phyloP scores from a whole-genome alignment of 2,888 invertebrate genomes.

The Pandemis cinnamomeana region DNA sequence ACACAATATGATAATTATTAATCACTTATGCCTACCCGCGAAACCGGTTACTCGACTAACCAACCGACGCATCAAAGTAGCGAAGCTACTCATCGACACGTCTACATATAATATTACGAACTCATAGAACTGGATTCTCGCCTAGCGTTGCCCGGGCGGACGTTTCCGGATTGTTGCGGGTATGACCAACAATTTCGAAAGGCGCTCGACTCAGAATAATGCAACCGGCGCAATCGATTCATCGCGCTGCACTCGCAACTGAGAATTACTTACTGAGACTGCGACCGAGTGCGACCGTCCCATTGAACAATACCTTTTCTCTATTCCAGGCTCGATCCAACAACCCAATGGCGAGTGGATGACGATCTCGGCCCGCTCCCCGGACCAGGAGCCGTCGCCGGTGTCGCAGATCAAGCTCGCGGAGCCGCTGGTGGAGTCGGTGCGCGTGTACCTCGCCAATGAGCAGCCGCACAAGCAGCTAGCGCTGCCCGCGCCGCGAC shows the following conservation, averaged over 20 bases:
- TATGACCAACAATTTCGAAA: conserved; percentile 34
- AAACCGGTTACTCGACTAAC: conserved; percentile 35
- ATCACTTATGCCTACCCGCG: conserved; percentile 16
- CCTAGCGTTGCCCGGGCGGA: conserved; percentile 7
- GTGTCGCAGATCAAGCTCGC: conserved; percentile 74
- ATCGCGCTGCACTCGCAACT: conserved; percentile 18
- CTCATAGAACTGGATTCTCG: conserved; percentile 32
- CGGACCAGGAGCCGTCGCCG: conserved; percentile 73
- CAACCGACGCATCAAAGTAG: conserved; percentile 8
- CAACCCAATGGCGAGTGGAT: conserved; percentile 81
- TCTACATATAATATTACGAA: conserved; percentile 16
- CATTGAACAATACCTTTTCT: conserved; percentile 43
- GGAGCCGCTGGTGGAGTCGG: conserved; percentile 80
- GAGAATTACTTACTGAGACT: conserved; percentile 6
- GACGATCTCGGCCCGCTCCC: conserved; percentile 79
- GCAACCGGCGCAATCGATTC: conserved; percentile 31
- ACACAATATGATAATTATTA: conserved; percentile 25
- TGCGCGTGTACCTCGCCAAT: conserved; percentile 77
- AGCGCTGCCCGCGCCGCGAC: conserved; percentile 51
- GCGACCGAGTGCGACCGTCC: neutral
- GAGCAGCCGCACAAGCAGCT: conserved; percentile 73
- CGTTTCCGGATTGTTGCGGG: conserved; percentile 23
- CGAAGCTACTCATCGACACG: conserved; percentile 19
- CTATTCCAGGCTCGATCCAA: conserved; percentile 75
- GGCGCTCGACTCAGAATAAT: conserved; percentile 34